phyloP scores from a whole-genome alignment of 2,888 invertebrate genomes.

The Pasiphila rectangulata region DNA sequence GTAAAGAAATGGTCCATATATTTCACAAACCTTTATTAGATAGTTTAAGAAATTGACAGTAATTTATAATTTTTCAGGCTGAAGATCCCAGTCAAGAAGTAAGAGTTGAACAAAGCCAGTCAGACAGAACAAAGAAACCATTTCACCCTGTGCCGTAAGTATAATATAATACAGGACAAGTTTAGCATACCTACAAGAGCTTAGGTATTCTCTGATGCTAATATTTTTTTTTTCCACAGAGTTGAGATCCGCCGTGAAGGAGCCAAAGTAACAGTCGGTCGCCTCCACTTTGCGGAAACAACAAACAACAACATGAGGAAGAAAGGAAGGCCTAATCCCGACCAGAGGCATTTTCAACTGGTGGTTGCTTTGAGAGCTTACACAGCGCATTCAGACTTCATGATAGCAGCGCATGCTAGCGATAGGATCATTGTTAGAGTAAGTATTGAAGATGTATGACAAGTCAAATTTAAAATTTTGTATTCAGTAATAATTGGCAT shows the following conservation, averaged over 20 bases:
- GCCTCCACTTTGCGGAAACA: conserved; percentile 98
- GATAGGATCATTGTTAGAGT: conserved; percentile 98
- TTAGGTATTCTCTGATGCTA: too few species aligned
- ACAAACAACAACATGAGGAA: conserved; percentile 99
- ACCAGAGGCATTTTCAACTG: conserved; percentile 97
- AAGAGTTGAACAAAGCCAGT: conserved; percentile 98
- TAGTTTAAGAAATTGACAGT: too few species aligned
- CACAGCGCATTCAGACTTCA: conserved; percentile 88
- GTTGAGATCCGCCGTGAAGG: conserved; percentile 93
- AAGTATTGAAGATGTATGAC: too few species aligned
- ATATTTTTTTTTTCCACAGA: conserved; percentile 72
- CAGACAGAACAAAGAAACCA: conserved; percentile 97
- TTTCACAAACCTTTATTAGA: too few species aligned
- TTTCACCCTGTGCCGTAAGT: conserved; percentile 97
- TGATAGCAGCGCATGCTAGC: conserved; percentile 93
- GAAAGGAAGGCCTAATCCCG: conserved; percentile 98
- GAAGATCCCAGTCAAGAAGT: conserved; percentile 97
- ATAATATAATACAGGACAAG: neutral
- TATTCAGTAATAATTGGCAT: too few species aligned
- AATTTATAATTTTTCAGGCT: conserved; percentile 77
- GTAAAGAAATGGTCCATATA: too few species aligned
- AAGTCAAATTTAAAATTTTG: too few species aligned
- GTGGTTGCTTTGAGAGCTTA: conserved; percentile 97
- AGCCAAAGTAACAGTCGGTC: conserved; percentile 96
- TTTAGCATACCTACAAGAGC: too few species aligned